Percentiles rank a stretch among this genome's conserved stretches.
These are phyloP conservation scores for Chrysogorgia sp. DNA, from an alignment of 92 coral and sea anemone species.

Conservation along the genomic window DNA sequence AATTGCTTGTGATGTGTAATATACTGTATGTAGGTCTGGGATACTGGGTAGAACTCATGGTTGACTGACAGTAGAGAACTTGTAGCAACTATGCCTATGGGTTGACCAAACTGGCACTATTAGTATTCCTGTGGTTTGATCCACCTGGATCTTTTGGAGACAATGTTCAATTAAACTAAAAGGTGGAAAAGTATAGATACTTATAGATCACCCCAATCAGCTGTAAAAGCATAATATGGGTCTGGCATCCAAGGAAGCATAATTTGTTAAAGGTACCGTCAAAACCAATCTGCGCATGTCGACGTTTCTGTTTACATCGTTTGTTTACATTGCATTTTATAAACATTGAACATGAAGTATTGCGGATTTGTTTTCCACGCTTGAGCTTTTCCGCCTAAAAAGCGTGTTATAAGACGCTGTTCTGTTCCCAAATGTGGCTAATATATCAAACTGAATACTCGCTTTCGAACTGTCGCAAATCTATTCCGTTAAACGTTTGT, in stretches of 20 bases:
- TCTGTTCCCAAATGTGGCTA: no score
- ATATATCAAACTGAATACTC: no score
- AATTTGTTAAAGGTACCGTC: neutral
- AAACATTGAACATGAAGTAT: no score
- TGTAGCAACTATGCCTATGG: slow-evolving; percentile 43
- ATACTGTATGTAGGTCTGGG: slow-evolving; percentile 36
- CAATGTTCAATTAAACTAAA: slow-evolving; percentile 54
- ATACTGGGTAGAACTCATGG: slow-evolving; percentile 45
- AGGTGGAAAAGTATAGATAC: slow-evolving; percentile 59
- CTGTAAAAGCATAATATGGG: slow-evolving; percentile 44
- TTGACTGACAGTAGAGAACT: slow-evolving; percentile 40
- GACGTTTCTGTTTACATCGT: no score
- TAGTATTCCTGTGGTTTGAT: slow-evolving; percentile 52
- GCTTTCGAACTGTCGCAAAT: no score
- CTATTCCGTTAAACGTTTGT: no score
- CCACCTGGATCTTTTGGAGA: slow-evolving; percentile 42
- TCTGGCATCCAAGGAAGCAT: slow-evolving; percentile 47
- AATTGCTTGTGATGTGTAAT: slow-evolving; percentile 37
- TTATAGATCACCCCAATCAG: slow-evolving; percentile 34
- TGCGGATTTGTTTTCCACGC: no score
- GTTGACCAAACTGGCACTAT: slow-evolving; percentile 59
- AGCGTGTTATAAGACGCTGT: no score
- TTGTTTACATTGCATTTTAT: no score
- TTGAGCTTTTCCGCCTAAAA: no score
- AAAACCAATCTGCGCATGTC: neutral